phyloP scores from a whole-genome alignment of 64 coral and sea anemone genomes.

The Dendrophyllia cribrosa region DNA sequence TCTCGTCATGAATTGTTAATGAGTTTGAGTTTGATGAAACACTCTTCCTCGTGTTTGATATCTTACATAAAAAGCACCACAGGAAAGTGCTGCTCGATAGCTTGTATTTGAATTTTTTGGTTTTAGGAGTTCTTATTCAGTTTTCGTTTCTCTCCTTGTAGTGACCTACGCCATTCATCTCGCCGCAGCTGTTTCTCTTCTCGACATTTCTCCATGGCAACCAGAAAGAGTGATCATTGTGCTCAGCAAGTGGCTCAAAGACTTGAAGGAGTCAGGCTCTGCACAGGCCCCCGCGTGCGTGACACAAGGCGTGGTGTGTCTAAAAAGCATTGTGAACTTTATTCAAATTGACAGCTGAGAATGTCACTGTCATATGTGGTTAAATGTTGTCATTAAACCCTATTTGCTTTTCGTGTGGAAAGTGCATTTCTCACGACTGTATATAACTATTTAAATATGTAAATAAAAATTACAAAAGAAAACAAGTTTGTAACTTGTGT shows the following conservation, averaged over 20 bases:
- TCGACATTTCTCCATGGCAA: conserved; percentile 62
- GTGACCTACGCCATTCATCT: conserved; percentile 55
- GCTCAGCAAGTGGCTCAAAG: conserved; percentile 42
- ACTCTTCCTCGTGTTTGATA: not conserved
- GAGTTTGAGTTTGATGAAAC: too few relatives aligned
- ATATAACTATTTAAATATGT: too few relatives aligned
- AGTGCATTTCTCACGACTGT: too few relatives aligned
- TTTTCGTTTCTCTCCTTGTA: conserved; percentile 6
- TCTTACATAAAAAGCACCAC: not conserved
- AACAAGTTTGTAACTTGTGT: too few relatives aligned
- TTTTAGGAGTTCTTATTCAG: not conserved
- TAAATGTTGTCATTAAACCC: not conserved
- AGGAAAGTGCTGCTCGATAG: not conserved
- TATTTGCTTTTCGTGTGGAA: not conserved
- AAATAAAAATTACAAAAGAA: too few relatives aligned
- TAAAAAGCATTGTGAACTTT: conserved; percentile 1
- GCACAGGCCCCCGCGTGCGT: not conserved
- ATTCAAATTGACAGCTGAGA: not conserved
- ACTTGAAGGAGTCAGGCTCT: not conserved
- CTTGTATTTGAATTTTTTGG: not conserved
- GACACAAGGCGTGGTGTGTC: conserved; percentile 17
- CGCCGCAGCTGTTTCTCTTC: conserved; percentile 49
- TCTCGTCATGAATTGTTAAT: too few relatives aligned
- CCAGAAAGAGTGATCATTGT: conserved; percentile 2
- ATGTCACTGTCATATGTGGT: not conserved